Percentiles rank a stretch among this genome's conserved stretches.
Conservation (phyloP, 1,140 invertebrate species). For the Lepidurus apus region DNA sequence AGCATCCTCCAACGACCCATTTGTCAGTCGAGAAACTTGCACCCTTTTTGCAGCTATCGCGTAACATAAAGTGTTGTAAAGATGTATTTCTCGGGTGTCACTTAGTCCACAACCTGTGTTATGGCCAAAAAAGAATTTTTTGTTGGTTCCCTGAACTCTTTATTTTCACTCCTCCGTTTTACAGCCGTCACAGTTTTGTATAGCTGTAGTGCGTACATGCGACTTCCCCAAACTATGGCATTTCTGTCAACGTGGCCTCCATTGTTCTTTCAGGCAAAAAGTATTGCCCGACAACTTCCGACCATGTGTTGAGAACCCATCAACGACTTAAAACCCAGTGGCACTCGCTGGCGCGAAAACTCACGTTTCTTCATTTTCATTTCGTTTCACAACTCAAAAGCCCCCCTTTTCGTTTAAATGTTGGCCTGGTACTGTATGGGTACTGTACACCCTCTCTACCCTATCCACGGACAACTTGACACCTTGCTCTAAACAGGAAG, state of each 20-base stretch:
- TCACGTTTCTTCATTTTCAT: background rate
- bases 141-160: background rate
- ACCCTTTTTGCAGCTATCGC: slow-evolving; percentile 16
- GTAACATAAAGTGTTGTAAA: slow-evolving; percentile 20
- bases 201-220: background rate
- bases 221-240: background rate
- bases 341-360: slow-evolving; percentile 13
- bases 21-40: slow-evolving; percentile 15
- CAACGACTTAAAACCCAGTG: background rate
- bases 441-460: background rate
- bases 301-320: slow-evolving; percentile 21
- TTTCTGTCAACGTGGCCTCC: slow-evolving; percentile 8
- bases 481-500: slow-evolving; percentile 18
- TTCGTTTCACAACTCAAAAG: background rate
- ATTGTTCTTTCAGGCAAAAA: background rate
- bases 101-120: background rate
- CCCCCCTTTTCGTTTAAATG: background rate
- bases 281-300: background rate
- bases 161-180: background rate
- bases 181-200: background rate
- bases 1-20: slow-evolving; percentile 18
- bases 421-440: background rate
- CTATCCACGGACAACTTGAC: slow-evolving; percentile 11
- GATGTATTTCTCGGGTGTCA: slow-evolving; percentile 14
- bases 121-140: background rate